A percentile compares a stretch with the other conserved stretches of the same genome.
Conservation (phyloP, 2,797 vertebrate species). For the Melanotaenia parkinsoni region DNA sequence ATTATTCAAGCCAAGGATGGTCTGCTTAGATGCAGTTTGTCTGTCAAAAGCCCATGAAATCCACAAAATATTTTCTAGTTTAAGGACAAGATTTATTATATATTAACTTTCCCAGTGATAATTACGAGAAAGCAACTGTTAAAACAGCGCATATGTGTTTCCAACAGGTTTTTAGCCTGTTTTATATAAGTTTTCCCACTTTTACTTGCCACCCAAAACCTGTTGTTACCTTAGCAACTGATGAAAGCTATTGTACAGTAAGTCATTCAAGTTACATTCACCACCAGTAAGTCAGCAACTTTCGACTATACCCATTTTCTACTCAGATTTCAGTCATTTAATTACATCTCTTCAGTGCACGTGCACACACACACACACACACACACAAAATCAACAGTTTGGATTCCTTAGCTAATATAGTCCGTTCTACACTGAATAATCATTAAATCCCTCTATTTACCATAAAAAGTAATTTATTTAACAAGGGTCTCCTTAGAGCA, state of each 20-base stretch:
- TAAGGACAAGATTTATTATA: conserved; percentile 4
- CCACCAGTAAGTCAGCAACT: conserved; percentile 14
- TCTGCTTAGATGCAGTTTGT: neutral
- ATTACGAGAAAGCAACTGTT: conserved; percentile 18
- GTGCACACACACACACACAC: too few relatives aligned
- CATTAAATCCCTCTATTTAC: too few relatives aligned
- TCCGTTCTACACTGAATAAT: neutral
- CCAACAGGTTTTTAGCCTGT: neutral
- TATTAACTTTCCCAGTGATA: conserved; percentile 10
- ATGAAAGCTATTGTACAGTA: conserved; percentile 18
- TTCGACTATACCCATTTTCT: conserved; percentile 45
- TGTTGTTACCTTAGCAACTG: conserved; percentile 31
- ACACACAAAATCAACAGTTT: neutral
- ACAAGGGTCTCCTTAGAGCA: too few relatives aligned
- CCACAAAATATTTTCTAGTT: conserved; percentile 18
- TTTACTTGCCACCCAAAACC: conserved; percentile 23
- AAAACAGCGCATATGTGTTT: neutral
- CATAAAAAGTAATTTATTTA: too few relatives aligned
- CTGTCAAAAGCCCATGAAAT: neutral
- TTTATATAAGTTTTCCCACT: conserved; percentile 10
- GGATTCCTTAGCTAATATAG: neutral
- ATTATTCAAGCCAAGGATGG: neutral
- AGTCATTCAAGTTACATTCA: neutral
- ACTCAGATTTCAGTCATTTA: conserved; percentile 32
- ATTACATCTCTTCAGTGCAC: neutral